Evolutionary conservation across 1,140 invertebrate species (phyloP).

Genomic region (Microvelia longipes): DNA sequence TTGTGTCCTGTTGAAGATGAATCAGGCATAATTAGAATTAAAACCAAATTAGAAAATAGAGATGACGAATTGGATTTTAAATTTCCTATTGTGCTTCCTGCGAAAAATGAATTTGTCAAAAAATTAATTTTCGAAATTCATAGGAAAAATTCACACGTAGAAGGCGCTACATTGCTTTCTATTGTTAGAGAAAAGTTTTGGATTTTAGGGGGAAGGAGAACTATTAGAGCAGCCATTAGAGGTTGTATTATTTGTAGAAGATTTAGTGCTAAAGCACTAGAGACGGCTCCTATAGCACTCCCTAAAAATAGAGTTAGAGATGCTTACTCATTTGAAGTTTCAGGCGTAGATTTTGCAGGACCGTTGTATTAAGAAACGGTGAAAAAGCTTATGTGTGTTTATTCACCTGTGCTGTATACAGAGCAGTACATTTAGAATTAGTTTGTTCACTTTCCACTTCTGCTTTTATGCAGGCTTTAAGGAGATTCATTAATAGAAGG

Average conservation of each 20-base stretch:
- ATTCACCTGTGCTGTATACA: conserved; percentile 21
- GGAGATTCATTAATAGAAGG: conserved; percentile 26
- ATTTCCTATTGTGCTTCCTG: not conserved
- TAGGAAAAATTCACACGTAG: not conserved
- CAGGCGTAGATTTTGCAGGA: not conserved
- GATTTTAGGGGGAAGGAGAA: not conserved
- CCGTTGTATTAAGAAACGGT: not conserved
- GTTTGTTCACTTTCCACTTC: conserved; percentile 21
- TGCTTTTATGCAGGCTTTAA: conserved; percentile 22
- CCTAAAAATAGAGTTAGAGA: conserved; percentile 3
- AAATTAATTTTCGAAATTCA: conserved; percentile 1
- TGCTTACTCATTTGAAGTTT: conserved; percentile 1
- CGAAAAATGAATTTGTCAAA: conserved; percentile 1
- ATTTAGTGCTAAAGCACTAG: conserved; percentile 3
- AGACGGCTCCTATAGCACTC: not conserved
- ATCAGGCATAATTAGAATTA: not conserved
- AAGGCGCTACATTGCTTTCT: not conserved
- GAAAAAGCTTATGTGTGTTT: not conserved
- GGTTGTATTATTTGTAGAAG: conserved; percentile 15
- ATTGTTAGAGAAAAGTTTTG: not conserved
- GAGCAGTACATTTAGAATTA: conserved; percentile 29
- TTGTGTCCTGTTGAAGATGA: not conserved
- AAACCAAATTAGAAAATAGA: conserved; percentile 1
- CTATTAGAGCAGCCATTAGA: not conserved
- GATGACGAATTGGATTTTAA: not conserved